Evolutionary conservation across 2,797 vertebrate genomes (phyloP).

Genomic region (Forpus xanthops): DNA sequence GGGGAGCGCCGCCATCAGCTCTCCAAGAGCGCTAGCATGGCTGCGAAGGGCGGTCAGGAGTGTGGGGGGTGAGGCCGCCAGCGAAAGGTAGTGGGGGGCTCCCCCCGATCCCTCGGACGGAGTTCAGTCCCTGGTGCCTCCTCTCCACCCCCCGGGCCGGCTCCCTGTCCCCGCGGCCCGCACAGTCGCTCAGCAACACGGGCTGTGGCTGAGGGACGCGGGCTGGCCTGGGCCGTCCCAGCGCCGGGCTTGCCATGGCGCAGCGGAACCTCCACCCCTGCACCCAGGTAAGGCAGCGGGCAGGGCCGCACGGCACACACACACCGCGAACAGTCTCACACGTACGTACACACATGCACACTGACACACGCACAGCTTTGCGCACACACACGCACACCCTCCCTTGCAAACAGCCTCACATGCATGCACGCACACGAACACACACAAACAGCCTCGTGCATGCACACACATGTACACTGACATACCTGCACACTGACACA

Average conservation of each 20-base stretch:
- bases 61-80: background rate
- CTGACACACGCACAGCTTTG: background rate
- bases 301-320: background rate
- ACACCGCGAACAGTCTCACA: background rate
- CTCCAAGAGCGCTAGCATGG: accelerated
- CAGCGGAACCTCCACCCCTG: background rate
- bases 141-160: background rate
- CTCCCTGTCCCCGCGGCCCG: background rate
- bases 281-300: background rate
- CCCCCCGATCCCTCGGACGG: accelerated
- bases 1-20: background rate
- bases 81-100: accelerated
- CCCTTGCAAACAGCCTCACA: background rate
- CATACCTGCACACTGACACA: too few species aligned
- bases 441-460: background rate
- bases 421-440: background rate
- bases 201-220: background rate
- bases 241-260: background rate
- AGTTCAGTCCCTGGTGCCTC: background rate
- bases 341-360: too few species aligned
- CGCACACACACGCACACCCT: too few species aligned
- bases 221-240: background rate
- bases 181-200: background rate
- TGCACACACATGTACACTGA: too few species aligned
- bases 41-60: too few species aligned